Base-by-base conservation (phyloP, 2,888 invertebrate genomes). In the Drosophila maculinotata region DNA sequence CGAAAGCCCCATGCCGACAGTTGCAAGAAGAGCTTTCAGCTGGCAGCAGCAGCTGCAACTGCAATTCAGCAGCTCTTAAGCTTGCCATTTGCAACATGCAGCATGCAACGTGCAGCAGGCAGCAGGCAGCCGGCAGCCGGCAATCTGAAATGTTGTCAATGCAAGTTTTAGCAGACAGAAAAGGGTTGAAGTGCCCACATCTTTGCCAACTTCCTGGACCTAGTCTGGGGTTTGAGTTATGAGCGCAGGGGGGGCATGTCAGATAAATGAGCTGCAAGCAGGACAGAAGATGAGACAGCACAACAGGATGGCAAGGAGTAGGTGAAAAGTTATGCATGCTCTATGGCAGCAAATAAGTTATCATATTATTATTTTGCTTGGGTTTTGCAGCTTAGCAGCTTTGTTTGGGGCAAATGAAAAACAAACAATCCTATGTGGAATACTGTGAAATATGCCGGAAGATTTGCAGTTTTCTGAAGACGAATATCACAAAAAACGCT, bases 1-100 rank as follows among this genome's bases (percentile, higher is more conserved):
- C 81, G 36, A 81, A 84, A 81, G 67, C 49, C 73, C 73, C 79
- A 69, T 69, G 76, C 52, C 69, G 62, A 63, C 84, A 79, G 66
- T 60, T 68, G 58, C 52, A 45, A 38, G 65, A 48, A 56, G 51
- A 71, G 56, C 56, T 76, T 51, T 71, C 62, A 47, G 66, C 49
- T 63, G 63, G 57, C 48, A 41, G 45, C 45, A 51, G 49, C 59
- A 60, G 60, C 47, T 68, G 54, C 73, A 66, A 60, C 57, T 65
- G 33, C 31, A 47, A 52, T 71, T 51, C 54, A 35, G 28, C 49
- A 66, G 64, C 71, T 72, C 73, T 71, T 73, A 73, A 71, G 71
- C 71, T 71, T 72, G 66, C 76, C 71, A 66, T 75, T 73, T 75
- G 75, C 79, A 78, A 54, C 56, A 76, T 79, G 74, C 74, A 62